Evolutionary conservation across 2,888 invertebrate species (phyloP).

Genomic region (Diplazon laetatorius): DNA sequence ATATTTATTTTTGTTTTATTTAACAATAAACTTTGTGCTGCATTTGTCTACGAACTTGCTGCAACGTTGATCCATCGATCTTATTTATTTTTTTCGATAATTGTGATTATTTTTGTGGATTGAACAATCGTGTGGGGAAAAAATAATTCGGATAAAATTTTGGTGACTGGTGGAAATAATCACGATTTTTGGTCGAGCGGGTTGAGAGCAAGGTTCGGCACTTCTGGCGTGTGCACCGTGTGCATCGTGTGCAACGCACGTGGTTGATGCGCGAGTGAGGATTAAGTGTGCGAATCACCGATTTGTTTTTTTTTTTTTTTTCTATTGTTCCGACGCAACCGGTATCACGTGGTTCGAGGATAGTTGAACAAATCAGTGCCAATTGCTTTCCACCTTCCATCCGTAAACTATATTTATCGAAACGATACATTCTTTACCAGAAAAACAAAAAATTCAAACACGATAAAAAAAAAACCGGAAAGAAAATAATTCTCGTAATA

Average conservation of each 20-base stretch:
- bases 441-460: neutral
- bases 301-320: neutral
- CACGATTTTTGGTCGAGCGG: neutral
- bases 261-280: constrained; percentile 33
- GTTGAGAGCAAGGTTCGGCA: neutral
- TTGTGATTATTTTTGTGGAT: too few relatives aligned
- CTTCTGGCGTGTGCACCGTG: neutral
- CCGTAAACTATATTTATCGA: neutral
- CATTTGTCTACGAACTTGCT: neutral
- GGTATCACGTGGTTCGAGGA: too few relatives aligned
- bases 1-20: neutral
- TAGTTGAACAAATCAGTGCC: constrained; percentile 12
- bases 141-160: neutral
- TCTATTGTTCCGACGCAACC: too few relatives aligned
- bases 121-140: too few relatives aligned
- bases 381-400: constrained; percentile 6
- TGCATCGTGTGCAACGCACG: constrained; percentile 32
- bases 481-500: neutral
- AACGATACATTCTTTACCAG: neutral
- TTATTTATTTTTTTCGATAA: neutral
- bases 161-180: neutral
- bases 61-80: neutral
- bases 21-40: constrained; percentile 17
- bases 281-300: constrained; percentile 29
- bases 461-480: too few relatives aligned